phyloP scores from a whole-genome alignment of 2,888 invertebrate species.

The Heliconius ismenius region DNA sequence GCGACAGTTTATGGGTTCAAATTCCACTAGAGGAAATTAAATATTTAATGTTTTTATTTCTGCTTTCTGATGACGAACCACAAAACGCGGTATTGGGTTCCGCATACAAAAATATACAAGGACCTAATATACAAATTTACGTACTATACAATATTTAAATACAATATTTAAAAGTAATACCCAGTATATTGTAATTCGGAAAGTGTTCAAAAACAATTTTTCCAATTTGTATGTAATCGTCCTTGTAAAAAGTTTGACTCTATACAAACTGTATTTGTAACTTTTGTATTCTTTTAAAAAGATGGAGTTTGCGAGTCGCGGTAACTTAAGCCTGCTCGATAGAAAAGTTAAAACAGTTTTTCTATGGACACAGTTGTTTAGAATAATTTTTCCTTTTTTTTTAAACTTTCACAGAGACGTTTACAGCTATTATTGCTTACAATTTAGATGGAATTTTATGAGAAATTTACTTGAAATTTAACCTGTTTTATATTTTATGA shows the following conservation, averaged over 20 bases:
- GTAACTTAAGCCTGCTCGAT: slow-evolving; percentile 14
- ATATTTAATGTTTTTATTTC: not conserved
- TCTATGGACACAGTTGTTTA: not conserved
- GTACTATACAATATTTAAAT: not conserved
- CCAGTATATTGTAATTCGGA: not conserved
- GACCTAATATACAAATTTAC: too few species aligned
- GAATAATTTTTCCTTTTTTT: not conserved
- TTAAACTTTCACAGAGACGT: not conserved
- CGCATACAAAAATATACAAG: too few species aligned
- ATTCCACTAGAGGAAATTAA: not conserved
- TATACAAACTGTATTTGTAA: slow-evolving; percentile 3
- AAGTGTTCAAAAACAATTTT: slow-evolving; percentile 12
- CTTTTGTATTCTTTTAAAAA: slow-evolving; percentile 9
- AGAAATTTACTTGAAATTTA: not conserved
- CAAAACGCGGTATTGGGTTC: too few species aligned
- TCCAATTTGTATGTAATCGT: slow-evolving; percentile 18
- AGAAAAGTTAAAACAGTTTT: slow-evolving; percentile 9
- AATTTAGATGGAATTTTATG: not conserved
- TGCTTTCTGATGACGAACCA: not conserved
- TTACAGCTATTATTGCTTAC: not conserved
- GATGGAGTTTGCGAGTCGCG: slow-evolving; percentile 7
- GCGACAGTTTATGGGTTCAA: not conserved
- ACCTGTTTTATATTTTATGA: not conserved
- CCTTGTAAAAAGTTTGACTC: not conserved
- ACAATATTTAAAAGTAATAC: not conserved